phyloP scores from a whole-genome alignment of 2,888 invertebrate genomes.

The Himalopsyche kuldschensis region DNA sequence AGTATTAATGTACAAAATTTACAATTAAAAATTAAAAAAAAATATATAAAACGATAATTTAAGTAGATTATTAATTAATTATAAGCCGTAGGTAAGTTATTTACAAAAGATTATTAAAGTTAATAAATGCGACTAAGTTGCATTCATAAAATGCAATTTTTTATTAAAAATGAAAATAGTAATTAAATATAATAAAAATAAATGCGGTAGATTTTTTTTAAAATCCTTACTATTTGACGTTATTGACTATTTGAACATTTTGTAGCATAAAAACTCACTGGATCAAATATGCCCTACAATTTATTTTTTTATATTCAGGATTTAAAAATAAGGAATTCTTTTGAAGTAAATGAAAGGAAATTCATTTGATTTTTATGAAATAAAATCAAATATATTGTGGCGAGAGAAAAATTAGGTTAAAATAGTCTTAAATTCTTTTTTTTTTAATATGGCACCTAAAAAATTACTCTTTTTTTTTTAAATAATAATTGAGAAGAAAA shows the following conservation, averaged over 20 bases:
- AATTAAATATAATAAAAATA: background rate
- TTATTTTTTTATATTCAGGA: no score
- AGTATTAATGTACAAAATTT: slow-evolving; percentile 22
- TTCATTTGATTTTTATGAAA: no score
- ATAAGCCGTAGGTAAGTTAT: background rate
- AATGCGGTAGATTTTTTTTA: background rate
- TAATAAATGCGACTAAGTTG: slow-evolving; percentile 28
- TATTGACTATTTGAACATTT: no score
- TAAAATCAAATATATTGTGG: background rate
- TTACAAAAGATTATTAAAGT: slow-evolving; percentile 14
- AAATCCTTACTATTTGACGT: no score
- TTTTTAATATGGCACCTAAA: background rate
- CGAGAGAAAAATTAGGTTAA: background rate
- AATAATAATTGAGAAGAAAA: background rate
- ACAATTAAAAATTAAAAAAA: slow-evolving; percentile 8
- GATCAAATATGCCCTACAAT: no score
- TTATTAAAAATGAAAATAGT: background rate
- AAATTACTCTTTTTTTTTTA: background rate
- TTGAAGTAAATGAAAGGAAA: no score
- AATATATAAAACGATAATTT: slow-evolving; percentile 8
- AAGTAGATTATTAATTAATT: slow-evolving; percentile 22
- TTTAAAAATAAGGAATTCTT: no score
- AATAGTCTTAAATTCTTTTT: background rate
- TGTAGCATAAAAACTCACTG: no score
- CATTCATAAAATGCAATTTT: background rate